Percentiles rank a stretch among this genome's conserved stretches.
phyloP scores from a whole-genome alignment of 2,888 invertebrate species.

The Synanthedon tipuliformis region DNA sequence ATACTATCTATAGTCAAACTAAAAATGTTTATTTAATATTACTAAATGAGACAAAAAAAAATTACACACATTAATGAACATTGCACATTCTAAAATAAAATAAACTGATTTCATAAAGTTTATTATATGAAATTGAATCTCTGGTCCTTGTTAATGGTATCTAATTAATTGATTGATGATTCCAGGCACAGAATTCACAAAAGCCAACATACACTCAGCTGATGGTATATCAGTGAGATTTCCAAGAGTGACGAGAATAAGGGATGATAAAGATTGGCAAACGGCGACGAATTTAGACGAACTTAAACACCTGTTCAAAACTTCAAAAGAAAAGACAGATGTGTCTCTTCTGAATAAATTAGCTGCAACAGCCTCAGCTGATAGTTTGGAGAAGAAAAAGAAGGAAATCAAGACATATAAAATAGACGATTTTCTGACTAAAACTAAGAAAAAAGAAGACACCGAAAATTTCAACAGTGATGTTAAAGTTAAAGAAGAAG shows the following conservation, averaged over 20 bases:
- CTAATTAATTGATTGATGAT: slow-evolving; percentile 5
- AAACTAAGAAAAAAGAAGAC: background rate
- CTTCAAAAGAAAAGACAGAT: slow-evolving; percentile 75
- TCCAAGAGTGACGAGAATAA: slow-evolving; percentile 86
- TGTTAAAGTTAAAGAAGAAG: background rate
- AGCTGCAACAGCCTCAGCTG: slow-evolving; percentile 28
- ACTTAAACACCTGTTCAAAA: slow-evolving; percentile 75
- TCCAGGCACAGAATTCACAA: slow-evolving; percentile 79
- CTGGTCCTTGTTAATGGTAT: too few species aligned
- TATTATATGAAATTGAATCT: too few species aligned
- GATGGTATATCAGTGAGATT: slow-evolving; percentile 94
- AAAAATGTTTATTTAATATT: too few species aligned
- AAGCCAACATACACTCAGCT: slow-evolving; percentile 88
- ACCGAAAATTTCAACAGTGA: background rate
- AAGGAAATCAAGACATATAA: slow-evolving; percentile 21
- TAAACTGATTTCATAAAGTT: too few species aligned
- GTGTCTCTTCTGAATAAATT: slow-evolving; percentile 66
- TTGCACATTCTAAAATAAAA: too few species aligned
- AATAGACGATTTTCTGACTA: slow-evolving; percentile 14
- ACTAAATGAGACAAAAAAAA: too few species aligned
- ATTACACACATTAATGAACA: too few species aligned
- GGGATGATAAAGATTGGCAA: slow-evolving; percentile 87
- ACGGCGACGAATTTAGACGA: slow-evolving; percentile 85
- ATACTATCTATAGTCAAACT: too few species aligned
- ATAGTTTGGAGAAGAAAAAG: slow-evolving; percentile 30